Evolutionary conservation across 1,140 invertebrate genomes (phyloP), one percentile per base, ranked within the genome.

Genomic region (Leptinotarsa lineolata): DNA sequence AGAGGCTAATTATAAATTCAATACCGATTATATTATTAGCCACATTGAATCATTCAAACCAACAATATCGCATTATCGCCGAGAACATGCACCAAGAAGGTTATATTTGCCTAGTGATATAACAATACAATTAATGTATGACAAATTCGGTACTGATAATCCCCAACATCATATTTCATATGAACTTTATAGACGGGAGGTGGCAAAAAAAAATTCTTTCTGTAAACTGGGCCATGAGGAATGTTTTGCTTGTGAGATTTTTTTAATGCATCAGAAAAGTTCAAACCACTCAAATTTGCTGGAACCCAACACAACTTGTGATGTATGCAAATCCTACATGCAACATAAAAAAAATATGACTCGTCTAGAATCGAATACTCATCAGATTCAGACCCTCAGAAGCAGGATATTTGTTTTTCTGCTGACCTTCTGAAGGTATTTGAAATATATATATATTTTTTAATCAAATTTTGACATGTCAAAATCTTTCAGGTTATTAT

Each of bases 401-500:
- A 11, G 8, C 0, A 11, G 30, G 30, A 39, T 39, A 68, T 16
- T 68, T 6, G 16, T 46, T 15, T 68, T 68, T 68, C 21, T 44
- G 39, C 15, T 15, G 66, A 13, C 18, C 24, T 63, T 22, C 21
- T 61, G 39, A 70, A 60, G 39, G 18, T 61, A 63, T 63, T 24
- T 63, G 21, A 63, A 63, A 63, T 63, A 12, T 16, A 6, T 63
- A 8, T 63, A 20, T 63, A 20, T 63, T 63, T 13, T 20, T 63
- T 3, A n/a, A 21, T 63, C 20, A 63, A 63, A 63, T 63, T 63
- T 63, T n/a, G 15, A 54, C 48, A 54, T 54, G 16, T 54, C 48
- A 54, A n/a, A 54, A 63, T 63, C 16, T 74, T 74, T 59, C 70
- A 81, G 70, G 76, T 81, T 20, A 79, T 81, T 61, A 79, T 81